A percentile compares a stretch with the other conserved stretches of the same genome.
These are phyloP conservation scores for Camelus bactrianus DNA, from an alignment of 2,113 vertebrate genomes.

Conservation along the genomic window DNA sequence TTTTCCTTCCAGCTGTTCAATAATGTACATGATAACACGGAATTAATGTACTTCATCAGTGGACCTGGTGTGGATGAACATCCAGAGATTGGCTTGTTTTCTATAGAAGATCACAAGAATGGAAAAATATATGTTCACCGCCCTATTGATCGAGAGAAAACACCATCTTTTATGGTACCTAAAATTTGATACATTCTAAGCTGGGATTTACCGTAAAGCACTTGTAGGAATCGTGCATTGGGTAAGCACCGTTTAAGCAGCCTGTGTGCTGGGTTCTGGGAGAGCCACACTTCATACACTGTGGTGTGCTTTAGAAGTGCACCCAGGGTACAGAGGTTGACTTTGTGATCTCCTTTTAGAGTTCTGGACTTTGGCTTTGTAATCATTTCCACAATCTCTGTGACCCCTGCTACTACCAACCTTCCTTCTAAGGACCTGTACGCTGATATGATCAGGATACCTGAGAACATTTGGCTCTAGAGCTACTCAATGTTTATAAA, in stretches of 20 bases:
- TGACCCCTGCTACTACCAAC: background rate
- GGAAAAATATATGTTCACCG: slow-evolving; percentile 83
- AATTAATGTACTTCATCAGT: slow-evolving; percentile 84
- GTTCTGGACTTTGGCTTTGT: background rate
- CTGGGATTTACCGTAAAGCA: background rate
- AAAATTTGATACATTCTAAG: background rate
- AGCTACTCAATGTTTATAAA: background rate
- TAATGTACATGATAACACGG: background rate
- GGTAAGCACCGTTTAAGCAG: background rate
- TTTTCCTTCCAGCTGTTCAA: slow-evolving; percentile 81
- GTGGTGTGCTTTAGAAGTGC: background rate
- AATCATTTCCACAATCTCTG: background rate
- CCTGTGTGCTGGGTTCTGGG: background rate
- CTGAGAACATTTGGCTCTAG: background rate
- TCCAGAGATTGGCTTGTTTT: slow-evolving; percentile 86
- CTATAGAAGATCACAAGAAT: slow-evolving; percentile 70
- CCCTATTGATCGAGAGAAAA: slow-evolving; percentile 87
- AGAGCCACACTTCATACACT: fast-evolving
- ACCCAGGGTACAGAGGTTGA: background rate
- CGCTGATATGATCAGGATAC: background rate
- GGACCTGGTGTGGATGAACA: slow-evolving; percentile 86
- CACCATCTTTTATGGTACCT: slow-evolving; percentile 83
- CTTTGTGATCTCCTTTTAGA: background rate
- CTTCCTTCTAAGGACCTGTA: background rate
- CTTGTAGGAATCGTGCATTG: background rate